Evolutionary conservation across 2,797 vertebrate species (phyloP), one percentile per base, ranked within the genome.

Genomic region (Scarus forsteni): DNA sequence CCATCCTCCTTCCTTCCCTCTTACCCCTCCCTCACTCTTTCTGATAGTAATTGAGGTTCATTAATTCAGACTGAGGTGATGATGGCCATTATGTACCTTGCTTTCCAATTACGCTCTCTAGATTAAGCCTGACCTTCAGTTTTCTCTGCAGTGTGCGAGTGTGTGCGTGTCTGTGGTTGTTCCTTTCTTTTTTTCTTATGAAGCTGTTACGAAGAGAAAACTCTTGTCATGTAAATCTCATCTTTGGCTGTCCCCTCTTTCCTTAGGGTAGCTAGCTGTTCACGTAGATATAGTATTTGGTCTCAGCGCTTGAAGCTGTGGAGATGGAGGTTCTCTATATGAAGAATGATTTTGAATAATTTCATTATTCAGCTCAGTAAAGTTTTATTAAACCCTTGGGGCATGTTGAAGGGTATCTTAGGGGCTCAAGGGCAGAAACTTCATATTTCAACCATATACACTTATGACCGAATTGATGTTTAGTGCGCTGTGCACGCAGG

Each of bases 61-160:
- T 97, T 97, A 97, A 97, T 97, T 97, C 96, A 95, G 95, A 96
- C 95, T 95, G 96, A 95, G 96, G 96, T 94, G 96, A 98, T 98
- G 96, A 97, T 96, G 96, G 96, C 97, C 96, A 96, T 98, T 98
- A 97, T 97, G 96, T 98, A 96, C 95, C 95, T 95, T 96, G 96
- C 97, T 97, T 98, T 96, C 96, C 97, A 99, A 99, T 99, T 99
- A 99, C 95, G 95, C 95, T 96, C 95, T 97, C 97, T 97, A 98
- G 98, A 99, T 99, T 97, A 98, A 97, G 96, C 96, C 95, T 98
- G 97, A 99, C 98, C 98, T 99, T 97, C 96, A 97, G 97, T 94
- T 94, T 94, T 95, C 95, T 94, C 93, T 93, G 94, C 87, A 63
- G 81, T 88, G 87, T 86, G 75, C 72, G 59, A 4, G 27, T 65